Conservation (phyloP, 2,797 vertebrate genomes). For the Tarsius wallacei region DNA sequence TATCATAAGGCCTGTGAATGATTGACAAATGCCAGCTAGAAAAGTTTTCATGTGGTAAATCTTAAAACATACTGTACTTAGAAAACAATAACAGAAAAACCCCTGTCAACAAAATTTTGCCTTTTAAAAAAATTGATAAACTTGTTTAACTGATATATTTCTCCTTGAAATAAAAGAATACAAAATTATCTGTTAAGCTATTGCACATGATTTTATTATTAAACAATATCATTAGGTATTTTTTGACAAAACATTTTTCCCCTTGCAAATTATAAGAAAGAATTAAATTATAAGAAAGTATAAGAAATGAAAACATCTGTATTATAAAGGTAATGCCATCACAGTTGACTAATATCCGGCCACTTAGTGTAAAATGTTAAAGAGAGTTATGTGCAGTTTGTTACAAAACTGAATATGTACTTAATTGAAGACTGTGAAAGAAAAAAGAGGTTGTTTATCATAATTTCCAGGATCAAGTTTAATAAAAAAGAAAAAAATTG, state of each 20-base stretch:
- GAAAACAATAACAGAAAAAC: not conserved
- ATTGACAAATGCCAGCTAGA: not conserved
- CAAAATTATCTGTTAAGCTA: not conserved
- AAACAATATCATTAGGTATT: not conserved
- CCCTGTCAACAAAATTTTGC: not conserved
- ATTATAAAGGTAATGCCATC: not conserved
- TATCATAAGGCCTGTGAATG: not conserved
- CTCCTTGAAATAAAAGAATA: not conserved
- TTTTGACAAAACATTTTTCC: constrained; percentile 29
- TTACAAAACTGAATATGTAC: not conserved
- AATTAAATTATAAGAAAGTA: not conserved
- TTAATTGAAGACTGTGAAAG: not conserved
- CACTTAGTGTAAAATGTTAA: not conserved
- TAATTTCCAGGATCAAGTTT: not conserved
- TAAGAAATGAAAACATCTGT: constrained; percentile 17
- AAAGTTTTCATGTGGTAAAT: not conserved
- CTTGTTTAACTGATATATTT: not conserved
- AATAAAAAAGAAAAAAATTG: constrained; percentile 4
- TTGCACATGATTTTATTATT: not conserved
- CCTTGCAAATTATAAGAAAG: not conserved
- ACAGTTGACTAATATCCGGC: not conserved
- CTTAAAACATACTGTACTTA: not conserved
- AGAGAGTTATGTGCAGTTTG: not conserved
- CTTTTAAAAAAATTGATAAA: not conserved
- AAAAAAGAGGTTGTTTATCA: not conserved